These are phyloP conservation scores for Hypselothyrea guttata DNA, from an alignment of 2,888 invertebrate species.

Conservation along the genomic window DNA sequence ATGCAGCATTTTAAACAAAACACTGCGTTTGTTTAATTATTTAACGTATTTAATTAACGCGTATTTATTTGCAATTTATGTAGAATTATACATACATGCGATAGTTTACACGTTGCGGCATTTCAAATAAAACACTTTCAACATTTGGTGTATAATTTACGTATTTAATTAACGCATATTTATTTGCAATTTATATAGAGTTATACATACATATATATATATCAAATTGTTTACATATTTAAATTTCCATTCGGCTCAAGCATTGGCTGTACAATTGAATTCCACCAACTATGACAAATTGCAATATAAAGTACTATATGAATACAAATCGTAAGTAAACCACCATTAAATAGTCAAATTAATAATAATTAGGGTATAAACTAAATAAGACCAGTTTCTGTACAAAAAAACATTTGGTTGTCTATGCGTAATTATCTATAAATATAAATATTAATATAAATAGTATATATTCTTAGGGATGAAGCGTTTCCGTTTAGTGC, in stretches of 20 bases:
- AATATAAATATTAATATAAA: constrained; percentile 9
- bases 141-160: constrained; percentile 15
- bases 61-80: constrained; percentile 24
- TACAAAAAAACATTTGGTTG: constrained; percentile 27
- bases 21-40: constrained; percentile 8
- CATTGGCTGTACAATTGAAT: constrained; percentile 7
- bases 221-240: constrained; percentile 24
- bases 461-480: constrained; percentile 44
- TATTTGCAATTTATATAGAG: constrained; percentile 20
- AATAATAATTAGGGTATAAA: constrained; percentile 45
- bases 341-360: constrained; percentile 41
- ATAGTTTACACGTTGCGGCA: no score
- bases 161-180: constrained; percentile 24
- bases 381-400: constrained; percentile 50
- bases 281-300: constrained; percentile 18
- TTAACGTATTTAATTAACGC: constrained; percentile 18
- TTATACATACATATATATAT: constrained; percentile 33
- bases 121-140: not conserved
- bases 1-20: not conserved
- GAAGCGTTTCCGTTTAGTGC: constrained; percentile 42
- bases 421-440: not conserved
- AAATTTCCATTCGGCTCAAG: constrained; percentile 26
- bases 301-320: constrained; percentile 16
- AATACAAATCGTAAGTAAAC: constrained; percentile 32
- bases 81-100: constrained; percentile 31